Conservation (phyloP, 2,113 vertebrate genomes). For the Gila orcuttii region DNA sequence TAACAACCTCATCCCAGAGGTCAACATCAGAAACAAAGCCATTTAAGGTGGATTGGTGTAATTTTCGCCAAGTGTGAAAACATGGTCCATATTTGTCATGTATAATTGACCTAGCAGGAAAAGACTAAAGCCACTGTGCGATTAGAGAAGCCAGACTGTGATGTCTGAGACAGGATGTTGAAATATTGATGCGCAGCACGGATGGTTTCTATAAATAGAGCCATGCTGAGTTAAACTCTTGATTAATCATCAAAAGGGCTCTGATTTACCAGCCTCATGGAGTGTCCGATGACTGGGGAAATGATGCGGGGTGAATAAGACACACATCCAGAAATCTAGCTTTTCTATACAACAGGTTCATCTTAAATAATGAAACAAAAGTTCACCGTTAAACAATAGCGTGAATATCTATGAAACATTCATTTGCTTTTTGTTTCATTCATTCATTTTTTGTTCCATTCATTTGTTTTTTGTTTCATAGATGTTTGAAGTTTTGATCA, state of each 20-base stretch:
- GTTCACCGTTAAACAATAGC: neutral
- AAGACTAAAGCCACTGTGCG: constrained; percentile 54
- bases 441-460: neutral
- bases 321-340: neutral
- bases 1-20: neutral
- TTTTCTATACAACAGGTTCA: neutral
- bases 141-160: constrained; percentile 52
- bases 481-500: neutral
- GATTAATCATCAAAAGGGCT: constrained; percentile 73
- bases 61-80: neutral
- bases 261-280: constrained; percentile 70
- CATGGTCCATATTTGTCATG: constrained; percentile 32
- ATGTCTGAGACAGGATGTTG: constrained; percentile 61
- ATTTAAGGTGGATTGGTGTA: constrained; percentile 12
- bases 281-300: constrained; percentile 55
- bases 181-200: constrained; percentile 67
- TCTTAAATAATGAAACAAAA: neutral
- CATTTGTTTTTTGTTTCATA: neutral
- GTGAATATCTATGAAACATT: neutral
- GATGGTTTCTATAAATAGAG: constrained; percentile 73
- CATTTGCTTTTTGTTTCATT: neutral
- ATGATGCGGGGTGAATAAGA: constrained; percentile 31
- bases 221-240: constrained; percentile 68
- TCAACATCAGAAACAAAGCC: constrained; percentile 21
- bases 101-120: constrained; percentile 52